These are phyloP conservation scores for Irena cyanogastra DNA, from an alignment of 2,113 vertebrate species.

Conservation along the genomic window DNA sequence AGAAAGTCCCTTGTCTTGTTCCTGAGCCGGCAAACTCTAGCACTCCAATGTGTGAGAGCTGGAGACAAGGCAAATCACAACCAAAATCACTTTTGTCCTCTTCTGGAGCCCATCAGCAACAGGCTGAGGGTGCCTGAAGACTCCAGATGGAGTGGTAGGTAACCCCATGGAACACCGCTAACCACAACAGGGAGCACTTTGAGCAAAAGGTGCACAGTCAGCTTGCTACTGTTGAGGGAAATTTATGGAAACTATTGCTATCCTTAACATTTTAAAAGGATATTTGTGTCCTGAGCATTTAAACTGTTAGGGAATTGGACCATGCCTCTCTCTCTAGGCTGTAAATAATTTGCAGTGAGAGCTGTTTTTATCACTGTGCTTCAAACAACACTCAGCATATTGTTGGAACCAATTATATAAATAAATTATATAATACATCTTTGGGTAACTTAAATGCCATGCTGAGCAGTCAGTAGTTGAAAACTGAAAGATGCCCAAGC, in stretches of 20 bases:
- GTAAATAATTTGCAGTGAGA: conserved; percentile 6
- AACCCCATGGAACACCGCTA: background rate
- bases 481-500: background rate
- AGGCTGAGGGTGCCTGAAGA: background rate
- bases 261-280: background rate
- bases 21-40: background rate
- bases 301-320: background rate
- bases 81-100: background rate
- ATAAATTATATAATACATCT: conserved; percentile 49
- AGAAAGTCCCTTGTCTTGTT: background rate
- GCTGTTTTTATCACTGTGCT: conserved; percentile 31
- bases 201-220: background rate
- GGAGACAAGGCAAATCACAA: background rate
- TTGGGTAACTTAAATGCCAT: background rate
- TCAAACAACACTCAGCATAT: conserved; percentile 54
- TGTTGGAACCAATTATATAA: conserved; percentile 32
- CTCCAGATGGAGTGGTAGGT: background rate
- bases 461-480: conserved; percentile 11
- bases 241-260: background rate
- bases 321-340: background rate
- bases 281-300: background rate
- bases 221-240: background rate
- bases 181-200: background rate
- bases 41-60: background rate
- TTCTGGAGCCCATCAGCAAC: background rate